Conservation (phyloP, 2,888 invertebrate genomes). For the Uropetala carovei region DNA sequence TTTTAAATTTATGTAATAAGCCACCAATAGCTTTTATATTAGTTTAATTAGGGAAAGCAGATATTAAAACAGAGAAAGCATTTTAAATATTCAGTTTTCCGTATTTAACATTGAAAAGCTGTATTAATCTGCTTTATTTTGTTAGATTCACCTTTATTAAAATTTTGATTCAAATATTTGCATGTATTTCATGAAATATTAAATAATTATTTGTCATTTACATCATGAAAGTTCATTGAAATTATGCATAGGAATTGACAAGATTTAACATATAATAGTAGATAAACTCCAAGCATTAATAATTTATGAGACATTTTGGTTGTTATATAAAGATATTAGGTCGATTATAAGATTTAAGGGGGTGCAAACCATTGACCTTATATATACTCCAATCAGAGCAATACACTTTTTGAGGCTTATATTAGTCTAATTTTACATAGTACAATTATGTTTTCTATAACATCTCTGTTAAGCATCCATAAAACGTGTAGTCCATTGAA, state of each 20-base stretch:
- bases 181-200: neutral
- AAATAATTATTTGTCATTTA: neutral
- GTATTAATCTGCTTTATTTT: too few relatives aligned
- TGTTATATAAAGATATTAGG: neutral
- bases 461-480: neutral
- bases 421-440: neutral
- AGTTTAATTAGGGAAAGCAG: too few relatives aligned
- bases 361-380: neutral
- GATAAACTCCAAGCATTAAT: neutral
- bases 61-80: too few relatives aligned
- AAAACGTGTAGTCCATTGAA: neutral
- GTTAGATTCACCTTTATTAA: neutral
- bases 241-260: neutral
- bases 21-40: neutral
- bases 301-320: too few relatives aligned
- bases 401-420: neutral
- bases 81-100: neutral
- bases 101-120: neutral
- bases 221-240: neutral
- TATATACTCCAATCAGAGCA: neutral
- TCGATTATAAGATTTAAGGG: neutral
- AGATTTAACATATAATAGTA: neutral
- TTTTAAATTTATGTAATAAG: neutral
- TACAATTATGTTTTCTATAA: neutral
- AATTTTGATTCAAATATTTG: neutral